These are phyloP conservation scores for Malaclemys terrapin DNA, from an alignment of 2,113 vertebrate genomes.

Conservation along the genomic window DNA sequence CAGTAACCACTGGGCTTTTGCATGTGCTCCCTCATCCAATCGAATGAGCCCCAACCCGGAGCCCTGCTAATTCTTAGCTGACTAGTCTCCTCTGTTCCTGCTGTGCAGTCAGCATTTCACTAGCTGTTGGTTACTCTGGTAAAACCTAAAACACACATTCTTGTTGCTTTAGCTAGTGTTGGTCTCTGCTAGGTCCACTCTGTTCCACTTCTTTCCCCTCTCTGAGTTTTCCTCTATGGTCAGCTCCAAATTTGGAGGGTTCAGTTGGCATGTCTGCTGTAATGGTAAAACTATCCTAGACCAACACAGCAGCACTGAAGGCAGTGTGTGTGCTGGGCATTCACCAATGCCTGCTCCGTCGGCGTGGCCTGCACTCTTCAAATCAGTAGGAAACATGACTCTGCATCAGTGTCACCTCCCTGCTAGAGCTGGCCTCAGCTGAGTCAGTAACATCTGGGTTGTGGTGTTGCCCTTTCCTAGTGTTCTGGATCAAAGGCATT, in stretches of 20 bases:
- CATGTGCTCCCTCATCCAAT: accelerated
- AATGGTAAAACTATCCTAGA: background rate
- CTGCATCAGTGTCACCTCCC: background rate
- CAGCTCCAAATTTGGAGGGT: background rate
- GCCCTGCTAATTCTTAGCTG: background rate
- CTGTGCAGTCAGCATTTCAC: background rate
- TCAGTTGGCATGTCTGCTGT: background rate
- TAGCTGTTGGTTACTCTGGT: background rate
- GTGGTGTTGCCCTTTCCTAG: background rate
- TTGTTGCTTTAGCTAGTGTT: background rate
- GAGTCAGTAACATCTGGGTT: background rate
- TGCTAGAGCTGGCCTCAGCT: no score
- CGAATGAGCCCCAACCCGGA: background rate
- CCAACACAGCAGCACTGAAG: no score
- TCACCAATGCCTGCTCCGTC: background rate
- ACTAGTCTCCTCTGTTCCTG: background rate
- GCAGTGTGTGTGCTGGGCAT: background rate
- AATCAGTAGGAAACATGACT: background rate
- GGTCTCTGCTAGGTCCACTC: background rate
- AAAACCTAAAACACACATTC: background rate
- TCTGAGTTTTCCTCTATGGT: background rate
- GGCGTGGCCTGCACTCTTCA: background rate
- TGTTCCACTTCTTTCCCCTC: accelerated
- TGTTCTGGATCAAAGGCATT: background rate
- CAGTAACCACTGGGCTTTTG: background rate